phyloP scores from a whole-genome alignment of 2,888 invertebrate species.

The Philonicus albiceps region DNA sequence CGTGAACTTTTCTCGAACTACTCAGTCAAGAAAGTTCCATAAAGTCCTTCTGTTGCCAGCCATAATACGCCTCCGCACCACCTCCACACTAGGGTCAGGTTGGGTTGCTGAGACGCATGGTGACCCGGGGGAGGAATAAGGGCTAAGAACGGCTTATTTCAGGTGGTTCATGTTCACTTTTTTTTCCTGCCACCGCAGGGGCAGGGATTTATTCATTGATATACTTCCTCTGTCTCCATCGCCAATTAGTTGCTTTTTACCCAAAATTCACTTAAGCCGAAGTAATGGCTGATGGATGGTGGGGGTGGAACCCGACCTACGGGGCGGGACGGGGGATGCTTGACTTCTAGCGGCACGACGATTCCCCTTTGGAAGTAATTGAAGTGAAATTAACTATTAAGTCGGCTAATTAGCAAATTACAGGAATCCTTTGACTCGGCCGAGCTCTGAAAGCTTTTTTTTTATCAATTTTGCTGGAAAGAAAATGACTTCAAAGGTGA shows the following conservation, averaged over 20 bases:
- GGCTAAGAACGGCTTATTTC: background rate
- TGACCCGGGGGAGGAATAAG: background rate
- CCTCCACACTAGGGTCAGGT: background rate
- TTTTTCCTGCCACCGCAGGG: background rate
- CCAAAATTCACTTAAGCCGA: background rate
- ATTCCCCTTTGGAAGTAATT: background rate
- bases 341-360: background rate
- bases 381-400: slow-evolving; percentile 14
- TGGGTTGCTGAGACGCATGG: background rate
- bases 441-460: background rate
- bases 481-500: background rate
- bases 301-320: background rate
- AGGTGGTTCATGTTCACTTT: background rate
- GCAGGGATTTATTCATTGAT: background rate
- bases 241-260: background rate
- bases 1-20: background rate
- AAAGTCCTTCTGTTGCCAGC: background rate
- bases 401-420: slow-evolving; percentile 11
- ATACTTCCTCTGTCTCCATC: background rate
- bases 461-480: background rate
- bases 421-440: background rate
- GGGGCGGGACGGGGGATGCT: background rate
- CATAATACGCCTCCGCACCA: background rate
- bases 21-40: background rate
- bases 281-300: background rate